Base-by-base conservation (phyloP, 2,888 invertebrate genomes). In the Lithophane socia region DNA sequence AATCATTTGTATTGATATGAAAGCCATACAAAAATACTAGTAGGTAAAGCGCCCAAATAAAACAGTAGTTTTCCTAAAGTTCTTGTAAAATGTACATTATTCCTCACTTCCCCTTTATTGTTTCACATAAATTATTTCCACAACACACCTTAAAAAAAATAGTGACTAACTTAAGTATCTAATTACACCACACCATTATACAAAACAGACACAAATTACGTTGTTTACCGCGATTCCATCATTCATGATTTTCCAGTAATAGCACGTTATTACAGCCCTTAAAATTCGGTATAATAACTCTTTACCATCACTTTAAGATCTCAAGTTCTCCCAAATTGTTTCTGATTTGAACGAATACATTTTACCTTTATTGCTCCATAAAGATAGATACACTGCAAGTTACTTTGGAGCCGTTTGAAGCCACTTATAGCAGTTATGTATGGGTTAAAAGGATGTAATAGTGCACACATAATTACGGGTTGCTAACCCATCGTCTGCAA, bases 391-490 rank as follows among this genome's bases (percentile, higher is more conserved):
- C 16, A n/a, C 7, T 54, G 18, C n/a, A 37, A 61, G 64, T 80
- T 75, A 67, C 60, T 73, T 77, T 75, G 58, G 44, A 80, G 42
- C 73, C 64, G 29, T 85, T 83, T 77, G 71, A 37, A 86, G 74
- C 73, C 73, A 73, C 52, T 77, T 80, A 75, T 18, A 77, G 65
- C 37, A 49, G 44, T 79, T 73, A 61, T 63, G 52, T 72, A 78
- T 67, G 63, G 49, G 79, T 72, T 65, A 21, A 65, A 77, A 68
- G 77, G 64, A 75, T 67, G 79, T 80, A 83, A 83, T 83, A 79
- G 80, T 78, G 68, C 66, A 75, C 73, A 79, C 66, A 67, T 87
- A 83, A 85, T 87, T 73, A 83, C 61, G 61, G 75, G 75, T 80
- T 74, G 56, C 56, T 67, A 24, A 8, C 67, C 70, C 67, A 84